Conservation (phyloP, 2,797 vertebrate species). For the Phaenicophaeus curvirostris region DNA sequence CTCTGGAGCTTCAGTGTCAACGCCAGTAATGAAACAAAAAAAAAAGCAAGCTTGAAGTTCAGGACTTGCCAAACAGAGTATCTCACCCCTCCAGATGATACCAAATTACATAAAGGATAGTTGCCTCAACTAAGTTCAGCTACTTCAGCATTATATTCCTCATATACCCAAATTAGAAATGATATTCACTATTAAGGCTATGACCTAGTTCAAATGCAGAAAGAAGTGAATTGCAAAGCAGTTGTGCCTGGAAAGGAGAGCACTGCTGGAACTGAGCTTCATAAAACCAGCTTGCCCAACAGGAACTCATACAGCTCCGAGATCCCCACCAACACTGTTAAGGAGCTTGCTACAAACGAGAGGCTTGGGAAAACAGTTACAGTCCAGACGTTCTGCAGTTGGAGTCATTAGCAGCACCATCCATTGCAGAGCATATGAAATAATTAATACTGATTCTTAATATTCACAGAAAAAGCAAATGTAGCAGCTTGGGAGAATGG, state of each 20-base stretch:
- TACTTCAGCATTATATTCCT: neutral
- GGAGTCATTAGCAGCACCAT: neutral
- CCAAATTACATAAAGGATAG: neutral
- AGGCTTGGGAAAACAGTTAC: neutral
- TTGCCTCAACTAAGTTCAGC: neutral
- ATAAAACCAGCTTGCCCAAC: neutral
- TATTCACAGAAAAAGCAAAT: neutral
- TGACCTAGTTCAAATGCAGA: neutral
- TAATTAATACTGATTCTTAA: neutral
- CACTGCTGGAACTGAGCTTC: neutral
- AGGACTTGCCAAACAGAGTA: neutral
- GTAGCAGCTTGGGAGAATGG: neutral
- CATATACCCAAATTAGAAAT: neutral
- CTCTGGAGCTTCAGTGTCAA: neutral
- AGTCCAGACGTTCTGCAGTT: constrained; percentile 35
- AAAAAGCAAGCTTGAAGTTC: neutral
- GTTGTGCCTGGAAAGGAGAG: neutral
- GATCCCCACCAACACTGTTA: fast-evolving
- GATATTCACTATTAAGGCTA: neutral
- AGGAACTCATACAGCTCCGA: neutral
- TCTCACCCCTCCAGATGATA: neutral
- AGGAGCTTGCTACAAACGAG: constrained; percentile 15
- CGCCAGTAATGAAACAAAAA: neutral
- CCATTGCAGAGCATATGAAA: neutral
- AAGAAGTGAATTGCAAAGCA: neutral